phyloP scores from a whole-genome alignment of 2,113 vertebrate species.

The Xenopus laevis region DNA sequence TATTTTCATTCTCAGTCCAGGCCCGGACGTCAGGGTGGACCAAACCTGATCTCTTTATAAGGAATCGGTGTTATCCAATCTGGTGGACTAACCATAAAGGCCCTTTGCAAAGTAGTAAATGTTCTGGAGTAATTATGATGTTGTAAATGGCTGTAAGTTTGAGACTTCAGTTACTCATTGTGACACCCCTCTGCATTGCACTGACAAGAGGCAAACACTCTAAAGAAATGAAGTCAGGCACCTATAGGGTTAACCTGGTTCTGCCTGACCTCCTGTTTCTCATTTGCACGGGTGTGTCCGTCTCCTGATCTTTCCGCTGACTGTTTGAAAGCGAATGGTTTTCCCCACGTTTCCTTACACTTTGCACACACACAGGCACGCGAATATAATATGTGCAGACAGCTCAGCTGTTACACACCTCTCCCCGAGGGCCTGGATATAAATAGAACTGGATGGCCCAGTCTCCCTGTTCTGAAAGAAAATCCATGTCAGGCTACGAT shows the following conservation, averaged over 20 bases:
- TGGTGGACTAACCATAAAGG: too few species aligned
- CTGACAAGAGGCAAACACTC: neutral
- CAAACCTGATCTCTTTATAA: too few species aligned
- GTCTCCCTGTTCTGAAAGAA: constrained; percentile 26
- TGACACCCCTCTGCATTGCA: neutral
- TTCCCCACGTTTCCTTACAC: constrained; percentile 34
- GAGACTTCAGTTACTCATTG: too few species aligned
- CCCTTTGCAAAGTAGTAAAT: too few species aligned
- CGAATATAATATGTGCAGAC: constrained; percentile 45
- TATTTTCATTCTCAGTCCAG: too few species aligned
- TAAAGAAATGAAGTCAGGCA: neutral
- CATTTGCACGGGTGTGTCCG: constrained; percentile 36
- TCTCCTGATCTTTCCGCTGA: constrained; percentile 36
- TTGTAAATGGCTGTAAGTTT: too few species aligned
- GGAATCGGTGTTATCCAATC: too few species aligned
- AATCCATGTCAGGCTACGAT: constrained; percentile 8
- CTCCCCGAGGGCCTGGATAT: constrained; percentile 24
- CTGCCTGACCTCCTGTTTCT: constrained; percentile 10
- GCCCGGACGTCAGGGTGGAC: too few species aligned
- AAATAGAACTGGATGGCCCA: constrained; percentile 22
- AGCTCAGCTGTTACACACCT: constrained; percentile 44
- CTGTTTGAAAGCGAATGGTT: constrained; percentile 36
- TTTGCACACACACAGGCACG: constrained; percentile 45
- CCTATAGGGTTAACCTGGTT: constrained; percentile 11
- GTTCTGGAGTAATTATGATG: too few species aligned